These are phyloP conservation scores for Myotis daubentonii DNA, from an alignment of 2,797 vertebrate genomes.

Conservation along the genomic window DNA sequence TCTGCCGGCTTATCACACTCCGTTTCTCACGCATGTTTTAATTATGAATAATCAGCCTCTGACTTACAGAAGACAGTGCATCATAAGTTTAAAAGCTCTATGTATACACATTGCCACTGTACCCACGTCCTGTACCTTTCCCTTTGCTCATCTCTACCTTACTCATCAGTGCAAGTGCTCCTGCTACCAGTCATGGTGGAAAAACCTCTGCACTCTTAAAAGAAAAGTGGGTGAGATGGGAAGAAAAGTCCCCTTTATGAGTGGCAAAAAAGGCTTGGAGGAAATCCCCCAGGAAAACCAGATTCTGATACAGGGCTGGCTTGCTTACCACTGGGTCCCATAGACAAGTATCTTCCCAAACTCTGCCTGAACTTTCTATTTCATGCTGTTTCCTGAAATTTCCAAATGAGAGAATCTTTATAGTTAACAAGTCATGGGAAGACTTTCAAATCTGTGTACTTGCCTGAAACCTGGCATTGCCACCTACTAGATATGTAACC, in stretches of 20 bases:
- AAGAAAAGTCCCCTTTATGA: not conserved
- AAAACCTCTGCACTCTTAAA: not conserved
- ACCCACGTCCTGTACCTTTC: not conserved
- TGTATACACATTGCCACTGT: rapidly evolving
- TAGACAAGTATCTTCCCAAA: not conserved
- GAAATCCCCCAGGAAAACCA: not conserved
- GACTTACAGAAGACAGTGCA: not conserved
- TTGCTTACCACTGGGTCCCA: not conserved
- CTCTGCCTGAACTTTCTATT: not conserved
- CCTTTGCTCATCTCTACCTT: not conserved
- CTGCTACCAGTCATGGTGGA: not conserved
- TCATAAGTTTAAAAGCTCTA: not conserved
- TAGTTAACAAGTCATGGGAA: not conserved
- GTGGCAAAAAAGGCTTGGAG: not conserved
- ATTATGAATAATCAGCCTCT: not conserved
- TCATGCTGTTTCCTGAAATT: conserved; percentile 26
- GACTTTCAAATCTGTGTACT: not conserved
- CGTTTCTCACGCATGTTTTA: not conserved
- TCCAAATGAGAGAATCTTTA: not conserved
- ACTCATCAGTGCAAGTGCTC: not conserved
- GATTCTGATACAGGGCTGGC: not conserved
- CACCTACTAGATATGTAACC: not conserved
- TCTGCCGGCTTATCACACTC: not conserved
- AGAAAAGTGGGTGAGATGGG: not conserved
- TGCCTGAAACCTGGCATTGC: not conserved